Conservation (phyloP, 2,113 vertebrate genomes). For the Phaetusa simplex region DNA sequence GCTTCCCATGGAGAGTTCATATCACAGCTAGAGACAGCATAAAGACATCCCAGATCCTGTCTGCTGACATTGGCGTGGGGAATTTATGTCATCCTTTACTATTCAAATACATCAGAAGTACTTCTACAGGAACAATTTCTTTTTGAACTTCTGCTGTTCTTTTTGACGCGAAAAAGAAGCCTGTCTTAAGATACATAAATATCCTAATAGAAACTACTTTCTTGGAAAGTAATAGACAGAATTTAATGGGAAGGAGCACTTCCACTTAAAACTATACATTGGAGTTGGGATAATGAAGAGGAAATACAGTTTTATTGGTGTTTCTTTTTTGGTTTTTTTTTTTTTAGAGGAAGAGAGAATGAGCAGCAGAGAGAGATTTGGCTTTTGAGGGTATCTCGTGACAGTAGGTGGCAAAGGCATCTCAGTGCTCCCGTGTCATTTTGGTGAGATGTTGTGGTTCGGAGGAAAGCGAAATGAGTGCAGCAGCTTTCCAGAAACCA, state of each 20-base stretch:
- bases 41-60: neutral
- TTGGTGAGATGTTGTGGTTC: neutral
- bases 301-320: neutral
- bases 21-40: neutral
- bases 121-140: neutral
- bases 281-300: neutral
- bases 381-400: neutral
- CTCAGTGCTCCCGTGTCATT: neutral
- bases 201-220: neutral
- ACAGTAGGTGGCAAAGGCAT: neutral
- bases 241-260: neutral
- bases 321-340: neutral
- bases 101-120: neutral
- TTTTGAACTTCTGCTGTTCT: neutral
- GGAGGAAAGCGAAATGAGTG: neutral
- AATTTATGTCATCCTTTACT: neutral
- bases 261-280: neutral
- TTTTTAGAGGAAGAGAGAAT: neutral
- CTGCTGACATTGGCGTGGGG: neutral
- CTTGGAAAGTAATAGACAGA: neutral
- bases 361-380: neutral
- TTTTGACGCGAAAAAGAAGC: neutral
- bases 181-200: neutral
- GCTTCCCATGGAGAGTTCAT: neutral
- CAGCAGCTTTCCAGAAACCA: neutral